Evolutionary conservation across 2,888 invertebrate species (phyloP).

Genomic region (Hirtodrosophila duncani): DNA sequence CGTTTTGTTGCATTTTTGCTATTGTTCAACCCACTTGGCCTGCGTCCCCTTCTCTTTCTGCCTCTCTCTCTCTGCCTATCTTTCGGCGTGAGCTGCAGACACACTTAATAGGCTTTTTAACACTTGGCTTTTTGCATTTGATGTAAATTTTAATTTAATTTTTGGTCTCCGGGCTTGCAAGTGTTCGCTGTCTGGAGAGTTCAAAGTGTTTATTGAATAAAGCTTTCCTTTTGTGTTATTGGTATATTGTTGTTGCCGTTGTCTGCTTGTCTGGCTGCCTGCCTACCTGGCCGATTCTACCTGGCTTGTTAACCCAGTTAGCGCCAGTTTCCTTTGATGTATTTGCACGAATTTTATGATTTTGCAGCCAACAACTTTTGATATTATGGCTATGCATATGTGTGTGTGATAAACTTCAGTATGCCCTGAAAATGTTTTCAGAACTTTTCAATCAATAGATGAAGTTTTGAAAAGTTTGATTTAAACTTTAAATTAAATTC

Average conservation of each 20-base stretch:
- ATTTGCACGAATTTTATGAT: slow-evolving; percentile 20
- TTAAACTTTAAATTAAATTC: too few species aligned
- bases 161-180: slow-evolving; percentile 17
- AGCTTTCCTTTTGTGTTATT: slow-evolving; percentile 40
- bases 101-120: slow-evolving; percentile 39
- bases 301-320: slow-evolving; percentile 57
- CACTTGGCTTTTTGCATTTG: slow-evolving; percentile 49
- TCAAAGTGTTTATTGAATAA: slow-evolving; percentile 20
- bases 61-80: neutral
- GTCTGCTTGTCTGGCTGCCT: neutral
- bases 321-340: slow-evolving; percentile 53
- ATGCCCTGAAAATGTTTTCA: too few species aligned
- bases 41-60: neutral
- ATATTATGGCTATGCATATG: neutral
- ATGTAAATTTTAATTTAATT: slow-evolving; percentile 48
- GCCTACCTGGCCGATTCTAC: slow-evolving; percentile 15
- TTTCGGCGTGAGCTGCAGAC: slow-evolving; percentile 18
- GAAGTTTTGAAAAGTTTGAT: too few species aligned
- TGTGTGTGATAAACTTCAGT: too few species aligned
- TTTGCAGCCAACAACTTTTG: neutral
- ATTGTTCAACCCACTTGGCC: neutral
- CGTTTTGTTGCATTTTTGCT: slow-evolving; percentile 3
- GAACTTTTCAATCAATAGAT: too few species aligned
- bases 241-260: slow-evolving; percentile 22
- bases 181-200: slow-evolving; percentile 12